phyloP scores from a whole-genome alignment of 1,140 invertebrate genomes.

The Philotrypesis tridentata region DNA sequence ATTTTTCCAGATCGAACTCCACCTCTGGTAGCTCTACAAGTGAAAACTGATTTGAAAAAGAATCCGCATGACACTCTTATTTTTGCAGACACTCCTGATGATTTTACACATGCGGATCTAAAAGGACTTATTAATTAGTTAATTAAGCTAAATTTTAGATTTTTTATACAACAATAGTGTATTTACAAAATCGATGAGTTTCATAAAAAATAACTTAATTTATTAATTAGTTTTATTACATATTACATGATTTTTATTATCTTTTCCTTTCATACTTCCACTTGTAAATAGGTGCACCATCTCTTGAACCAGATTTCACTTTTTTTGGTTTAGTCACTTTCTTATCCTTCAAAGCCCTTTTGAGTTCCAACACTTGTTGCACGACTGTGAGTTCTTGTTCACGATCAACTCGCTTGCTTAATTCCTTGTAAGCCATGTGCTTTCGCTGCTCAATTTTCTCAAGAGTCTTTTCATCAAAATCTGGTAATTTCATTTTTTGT shows the following conservation, averaged over 20 bases:
- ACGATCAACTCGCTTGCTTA: constrained; percentile 86
- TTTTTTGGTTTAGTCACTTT: constrained; percentile 79
- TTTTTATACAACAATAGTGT: constrained; percentile 38
- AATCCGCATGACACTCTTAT: background rate
- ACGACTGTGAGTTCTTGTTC: constrained; percentile 87
- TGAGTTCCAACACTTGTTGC: constrained; percentile 89
- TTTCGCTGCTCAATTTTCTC: constrained; percentile 77
- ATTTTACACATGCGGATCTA: background rate
- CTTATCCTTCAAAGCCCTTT: constrained; percentile 81
- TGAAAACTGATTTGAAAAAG: background rate
- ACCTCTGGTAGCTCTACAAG: background rate
- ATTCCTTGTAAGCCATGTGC: constrained; percentile 83
- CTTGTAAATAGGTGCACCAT: constrained; percentile 85
- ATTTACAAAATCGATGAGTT: constrained; percentile 28
- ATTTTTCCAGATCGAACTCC: constrained; percentile 10
- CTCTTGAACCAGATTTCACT: constrained; percentile 80
- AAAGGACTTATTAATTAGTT: constrained; percentile 13
- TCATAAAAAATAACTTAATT: constrained; percentile 34
- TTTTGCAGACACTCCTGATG: background rate
- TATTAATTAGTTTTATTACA: constrained; percentile 9
- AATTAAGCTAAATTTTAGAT: background rate
- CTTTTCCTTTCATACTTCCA: constrained; percentile 90
- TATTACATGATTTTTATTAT: constrained; percentile 47
- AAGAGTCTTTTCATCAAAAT: constrained; percentile 72
- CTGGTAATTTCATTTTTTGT: constrained; percentile 75